phyloP scores from a whole-genome alignment of 2,888 invertebrate genomes.

The Cataglyphis albicans region DNA sequence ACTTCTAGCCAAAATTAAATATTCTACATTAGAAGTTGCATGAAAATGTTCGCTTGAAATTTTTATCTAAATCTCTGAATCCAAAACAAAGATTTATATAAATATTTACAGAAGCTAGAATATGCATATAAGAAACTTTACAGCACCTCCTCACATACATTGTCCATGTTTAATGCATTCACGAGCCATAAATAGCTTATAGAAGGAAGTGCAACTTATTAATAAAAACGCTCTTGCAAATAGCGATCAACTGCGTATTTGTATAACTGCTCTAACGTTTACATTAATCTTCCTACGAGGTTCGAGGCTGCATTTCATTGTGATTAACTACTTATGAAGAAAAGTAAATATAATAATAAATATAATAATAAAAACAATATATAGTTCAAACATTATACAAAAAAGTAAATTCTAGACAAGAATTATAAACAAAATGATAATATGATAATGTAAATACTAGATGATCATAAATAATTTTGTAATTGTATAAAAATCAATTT shows the following conservation, averaged over 20 bases:
- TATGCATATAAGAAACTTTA: neutral
- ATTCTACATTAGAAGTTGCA: neutral
- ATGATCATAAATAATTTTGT: neutral
- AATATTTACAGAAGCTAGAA: neutral
- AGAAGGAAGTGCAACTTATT: slow-evolving; percentile 27
- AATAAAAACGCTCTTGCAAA: slow-evolving; percentile 2
- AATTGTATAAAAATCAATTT: neutral
- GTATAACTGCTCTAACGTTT: neutral
- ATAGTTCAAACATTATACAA: neutral
- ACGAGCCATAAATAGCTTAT: neutral
- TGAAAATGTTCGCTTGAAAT: neutral
- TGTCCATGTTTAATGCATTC: neutral
- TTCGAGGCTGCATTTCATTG: neutral
- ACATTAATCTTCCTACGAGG: neutral
- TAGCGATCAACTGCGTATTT: neutral
- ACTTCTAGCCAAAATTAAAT: neutral
- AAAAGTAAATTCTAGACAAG: neutral
- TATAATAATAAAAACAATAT: neutral
- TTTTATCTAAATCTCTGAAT: neutral
- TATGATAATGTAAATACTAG: neutral
- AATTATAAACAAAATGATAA: neutral
- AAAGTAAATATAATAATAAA: neutral
- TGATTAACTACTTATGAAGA: neutral
- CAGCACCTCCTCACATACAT: neutral
- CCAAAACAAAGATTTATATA: neutral